Evolutionary conservation across 1,140 invertebrate genomes (phyloP), one percentile per base, ranked within the genome.

Genomic region (Belonocnema kinseyi): DNA sequence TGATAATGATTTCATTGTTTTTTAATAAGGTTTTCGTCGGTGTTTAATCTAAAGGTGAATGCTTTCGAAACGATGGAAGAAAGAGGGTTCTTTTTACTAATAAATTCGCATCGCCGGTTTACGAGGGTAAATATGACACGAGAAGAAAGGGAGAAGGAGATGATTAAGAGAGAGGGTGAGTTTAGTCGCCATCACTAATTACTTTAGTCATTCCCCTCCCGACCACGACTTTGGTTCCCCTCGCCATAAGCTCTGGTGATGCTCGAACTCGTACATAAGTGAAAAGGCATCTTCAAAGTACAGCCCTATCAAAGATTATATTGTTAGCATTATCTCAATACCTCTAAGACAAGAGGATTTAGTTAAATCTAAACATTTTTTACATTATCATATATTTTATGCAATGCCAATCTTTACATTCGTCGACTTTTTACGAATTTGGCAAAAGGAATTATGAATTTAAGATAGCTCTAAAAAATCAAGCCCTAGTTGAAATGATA

Each of bases 161-260:
- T 40, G 72, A 61, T 74, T 46, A 70, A 74, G 51, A 61, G 51
- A 61, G 75, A 61, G 72, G 77, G 76, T 76, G 77, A 76, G 66
- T 77, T 85, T 83, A 80, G 81, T 46, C 40, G 40, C 85, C 86
- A 83, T 83, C 82, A 85, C 86, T 89, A 88, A 88, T 89, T 89
- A 89, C 86, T 85, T 85, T 83, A 85, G 82, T 82, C 82, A 85
- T 83, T 80, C 80, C 83, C 80, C 83, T 82, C 83, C 81, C 80
- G 81, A 73, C 79, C 77, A 83, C 80, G 80, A 80, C 82, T 80
- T 80, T 79, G 83, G 80, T 80, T 78, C 79, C 84, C 83, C 80
- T 85, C 81, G 83, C 84, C 83, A 83, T 77, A 82, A 88, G 87
- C 80, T 85, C 83, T 84, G 86, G 86, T 82, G 83, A 83, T 83